Base-by-base conservation (phyloP, 2,797 vertebrate species). In the Crenuchus spilurus region DNA sequence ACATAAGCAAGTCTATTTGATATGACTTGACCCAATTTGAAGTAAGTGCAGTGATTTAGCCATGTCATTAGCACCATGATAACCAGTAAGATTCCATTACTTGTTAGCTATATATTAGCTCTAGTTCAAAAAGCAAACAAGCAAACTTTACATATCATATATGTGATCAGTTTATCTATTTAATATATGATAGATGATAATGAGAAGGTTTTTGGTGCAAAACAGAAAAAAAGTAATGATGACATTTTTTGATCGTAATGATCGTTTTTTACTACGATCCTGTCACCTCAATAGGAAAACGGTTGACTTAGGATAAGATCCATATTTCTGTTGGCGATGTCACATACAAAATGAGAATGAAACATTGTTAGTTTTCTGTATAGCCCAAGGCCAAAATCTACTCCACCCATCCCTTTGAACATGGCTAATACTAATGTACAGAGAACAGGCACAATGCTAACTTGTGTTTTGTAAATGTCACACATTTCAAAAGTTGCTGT, bases 381-480 rank as follows among this genome's bases (percentile, higher is more conserved):
- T 33, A 28, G 71, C 31, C 28, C 20, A 52, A 46, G 35, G 57
- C 51, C 60, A 76, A 10, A 16, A 67, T 2, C 42, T 30, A 51
- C 46, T 24, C 37, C 61, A 41, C 33, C 51, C 39, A 46, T 54
- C 18, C 11, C 58, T 49, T 78, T 54, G 44, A 64, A 48, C 16
- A 7, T 20, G 3, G 37, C 52, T 44, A 41, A 35, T 73, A 31
- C 24, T 28, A 39, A 18, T 11, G 8, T 20, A 7, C 33, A 60
- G 22, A 46, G 51, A 42, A 70, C 26, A 42, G 42, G 11, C 68
- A 24, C 18, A 9, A 44, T 22, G 44, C 39, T 63, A 74, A 67
- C 44, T 74, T 30, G 48, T 44, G 49, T 46, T 75, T 54, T 39
- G 10, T 63, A 62, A 72, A 78, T 39, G 49, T 79, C 76, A 74